These are phyloP conservation scores for Andrena marginata DNA, from an alignment of 2,888 invertebrate genomes.

Conservation along the genomic window DNA sequence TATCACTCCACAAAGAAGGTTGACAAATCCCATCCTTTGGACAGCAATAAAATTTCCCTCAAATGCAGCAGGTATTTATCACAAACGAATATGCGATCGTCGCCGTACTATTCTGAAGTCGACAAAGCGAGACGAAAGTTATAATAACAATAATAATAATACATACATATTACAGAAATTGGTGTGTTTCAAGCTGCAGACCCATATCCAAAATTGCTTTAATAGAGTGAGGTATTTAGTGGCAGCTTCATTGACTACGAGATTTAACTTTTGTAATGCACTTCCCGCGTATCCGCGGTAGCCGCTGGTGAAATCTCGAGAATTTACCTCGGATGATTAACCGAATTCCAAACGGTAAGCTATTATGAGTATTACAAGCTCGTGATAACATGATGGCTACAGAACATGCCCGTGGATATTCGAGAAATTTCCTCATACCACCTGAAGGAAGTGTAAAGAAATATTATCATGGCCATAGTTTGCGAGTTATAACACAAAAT, in stretches of 20 bases:
- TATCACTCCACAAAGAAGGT: no score
- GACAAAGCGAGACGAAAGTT: background rate
- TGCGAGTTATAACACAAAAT: no score
- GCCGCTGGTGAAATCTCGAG: conserved; percentile 19
- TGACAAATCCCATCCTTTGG: no score
- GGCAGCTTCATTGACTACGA: background rate
- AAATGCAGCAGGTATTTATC: no score
- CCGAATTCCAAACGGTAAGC: conserved; percentile 39
- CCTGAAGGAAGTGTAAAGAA: no score
- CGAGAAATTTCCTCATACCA: background rate
- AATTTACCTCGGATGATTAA: conserved; percentile 47
- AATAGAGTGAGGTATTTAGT: conserved; percentile 3
- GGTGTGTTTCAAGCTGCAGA: background rate
- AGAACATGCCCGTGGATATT: background rate
- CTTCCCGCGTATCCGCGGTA: background rate
- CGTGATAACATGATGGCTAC: background rate
- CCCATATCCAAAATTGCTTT: background rate
- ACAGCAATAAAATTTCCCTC: background rate
- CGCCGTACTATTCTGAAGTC: background rate
- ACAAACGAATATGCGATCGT: background rate
- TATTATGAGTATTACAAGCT: background rate
- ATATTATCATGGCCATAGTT: no score
- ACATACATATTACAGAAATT: background rate
- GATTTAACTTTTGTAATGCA: conserved; percentile 44
- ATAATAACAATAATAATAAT: background rate